Evolutionary conservation across 2,888 invertebrate genomes (phyloP), one percentile per base, ranked within the genome.

Genomic region (Corythucha ciliata): DNA sequence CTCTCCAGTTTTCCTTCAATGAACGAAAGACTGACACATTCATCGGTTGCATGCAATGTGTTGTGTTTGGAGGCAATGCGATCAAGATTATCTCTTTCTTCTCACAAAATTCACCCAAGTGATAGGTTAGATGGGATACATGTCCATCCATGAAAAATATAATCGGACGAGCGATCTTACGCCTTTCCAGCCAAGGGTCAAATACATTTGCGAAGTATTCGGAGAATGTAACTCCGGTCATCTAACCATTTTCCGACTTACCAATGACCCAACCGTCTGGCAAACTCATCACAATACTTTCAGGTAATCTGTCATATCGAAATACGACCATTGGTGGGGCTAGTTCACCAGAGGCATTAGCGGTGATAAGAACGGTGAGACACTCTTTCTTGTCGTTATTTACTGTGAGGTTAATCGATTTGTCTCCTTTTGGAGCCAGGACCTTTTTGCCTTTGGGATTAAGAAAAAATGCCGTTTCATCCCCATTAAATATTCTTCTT

Each of bases 221-320:
- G 54, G 57, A 68, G 60, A 70, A 69, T 4, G 61, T 62, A 56
- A 65, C 64, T 2, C 61, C 57, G 8, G 63, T 69, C 68, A 67
- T 72, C 70, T 69, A 70, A 6, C 68, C 69, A 39, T n/a, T n/a
- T n/a, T n/a, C n/a, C 3, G 66, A 66, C 52, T 62, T 65, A 51
- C 68, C 69, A 22, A 67, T 48, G 27, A 63, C 63, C 68, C 68
- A 70, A n/a, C 57, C 60, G 55, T 20, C 10, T 37, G 60, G 61
- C 10, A 57, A 44, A 24, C 36, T 59, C 14, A 37, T 32, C 10
- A 57, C 44, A 49, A 62, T 53, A 20, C 50, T 56, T 25, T 47
- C 39, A 20, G 58, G 58, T 14, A 61, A 48, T 40, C 59, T 42
- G 42, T 53, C 52, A 37, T 59, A 63, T 29, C 54, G 48, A 39